Conservation (phyloP, 2,113 vertebrate species). For the Zootoca vivipara region DNA sequence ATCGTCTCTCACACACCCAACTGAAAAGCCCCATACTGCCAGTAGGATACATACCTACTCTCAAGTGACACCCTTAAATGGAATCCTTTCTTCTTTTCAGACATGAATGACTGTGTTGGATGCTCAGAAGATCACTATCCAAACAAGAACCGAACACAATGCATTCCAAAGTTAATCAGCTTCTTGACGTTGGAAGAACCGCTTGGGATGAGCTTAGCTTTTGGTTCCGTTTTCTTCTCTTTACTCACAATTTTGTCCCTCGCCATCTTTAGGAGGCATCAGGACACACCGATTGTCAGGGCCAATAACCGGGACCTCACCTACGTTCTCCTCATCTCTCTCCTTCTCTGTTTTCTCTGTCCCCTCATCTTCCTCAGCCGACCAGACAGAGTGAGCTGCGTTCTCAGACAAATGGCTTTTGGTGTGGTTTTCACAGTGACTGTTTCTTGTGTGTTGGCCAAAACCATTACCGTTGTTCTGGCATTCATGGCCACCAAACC, state of each 20-base stretch:
- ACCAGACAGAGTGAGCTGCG: constrained; percentile 13
- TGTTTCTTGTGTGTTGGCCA: constrained; percentile 44
- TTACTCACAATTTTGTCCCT: constrained; percentile 12
- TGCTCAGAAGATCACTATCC: constrained; percentile 24
- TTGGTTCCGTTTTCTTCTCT: neutral
- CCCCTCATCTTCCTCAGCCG: constrained; percentile 23
- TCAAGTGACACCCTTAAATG: no score
- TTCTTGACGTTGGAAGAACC: constrained; percentile 29
- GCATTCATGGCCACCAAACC: constrained; percentile 39
- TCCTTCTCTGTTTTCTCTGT: constrained; percentile 36
- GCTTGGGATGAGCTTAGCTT: constrained; percentile 22
- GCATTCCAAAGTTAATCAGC: constrained; percentile 24
- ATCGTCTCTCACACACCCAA: no score
- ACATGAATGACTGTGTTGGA: constrained; percentile 6
- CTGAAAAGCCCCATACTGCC: no score
- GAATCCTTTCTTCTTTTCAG: neutral
- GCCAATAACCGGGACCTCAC: constrained; percentile 42
- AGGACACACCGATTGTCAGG: constrained; percentile 35
- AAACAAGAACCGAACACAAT: constrained; percentile 10
- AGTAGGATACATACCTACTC: no score
- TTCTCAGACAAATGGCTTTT: constrained; percentile 37
- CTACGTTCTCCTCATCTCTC: constrained; percentile 21
- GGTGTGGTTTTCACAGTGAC: constrained; percentile 26
- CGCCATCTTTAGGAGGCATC: constrained; percentile 28
- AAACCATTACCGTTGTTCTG: constrained; percentile 40